Conservation (phyloP, 1,140 invertebrate genomes). For the Dreissena polymorpha region DNA sequence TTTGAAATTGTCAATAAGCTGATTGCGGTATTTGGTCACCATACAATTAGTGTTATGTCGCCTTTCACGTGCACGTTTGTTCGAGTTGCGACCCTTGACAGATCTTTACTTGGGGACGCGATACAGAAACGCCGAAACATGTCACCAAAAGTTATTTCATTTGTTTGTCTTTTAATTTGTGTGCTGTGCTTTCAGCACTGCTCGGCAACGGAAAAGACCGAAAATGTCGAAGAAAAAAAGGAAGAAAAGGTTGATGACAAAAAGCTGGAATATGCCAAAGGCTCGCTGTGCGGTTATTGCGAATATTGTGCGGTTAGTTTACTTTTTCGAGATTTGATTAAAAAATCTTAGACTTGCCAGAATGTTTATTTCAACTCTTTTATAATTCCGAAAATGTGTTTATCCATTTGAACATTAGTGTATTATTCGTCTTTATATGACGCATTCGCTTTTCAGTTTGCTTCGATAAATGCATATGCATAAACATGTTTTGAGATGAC, state of each 20-base stretch:
- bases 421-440: too few species aligned
- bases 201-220: slow-evolving; percentile 15
- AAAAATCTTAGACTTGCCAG: not conserved
- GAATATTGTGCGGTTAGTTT: slow-evolving; percentile 71
- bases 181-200: too few species aligned
- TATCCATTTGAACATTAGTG: not conserved
- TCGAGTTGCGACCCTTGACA: not conserved
- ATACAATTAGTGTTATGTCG: too few species aligned
- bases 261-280: slow-evolving; percentile 71
- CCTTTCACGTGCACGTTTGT: too few species aligned
- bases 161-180: too few species aligned
- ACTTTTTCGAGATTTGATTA: slow-evolving; percentile 14
- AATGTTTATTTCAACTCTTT: too few species aligned
- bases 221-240: slow-evolving; percentile 38
- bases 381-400: not conserved
- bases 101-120: not conserved
- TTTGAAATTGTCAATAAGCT: too few species aligned
- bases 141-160: too few species aligned
- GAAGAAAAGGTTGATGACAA: slow-evolving; percentile 57
- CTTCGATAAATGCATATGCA: too few species aligned
- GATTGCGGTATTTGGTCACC: too few species aligned
- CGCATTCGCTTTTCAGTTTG: not conserved
- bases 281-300: slow-evolving; percentile 74
- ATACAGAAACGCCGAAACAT: too few species aligned
- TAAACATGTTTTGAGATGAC: not conserved